A percentile compares a stretch with the other conserved stretches of the same genome.
Evolutionary conservation across 2,797 vertebrate genomes (phyloP).

Genomic region (Sebastes steindachneri): DNA sequence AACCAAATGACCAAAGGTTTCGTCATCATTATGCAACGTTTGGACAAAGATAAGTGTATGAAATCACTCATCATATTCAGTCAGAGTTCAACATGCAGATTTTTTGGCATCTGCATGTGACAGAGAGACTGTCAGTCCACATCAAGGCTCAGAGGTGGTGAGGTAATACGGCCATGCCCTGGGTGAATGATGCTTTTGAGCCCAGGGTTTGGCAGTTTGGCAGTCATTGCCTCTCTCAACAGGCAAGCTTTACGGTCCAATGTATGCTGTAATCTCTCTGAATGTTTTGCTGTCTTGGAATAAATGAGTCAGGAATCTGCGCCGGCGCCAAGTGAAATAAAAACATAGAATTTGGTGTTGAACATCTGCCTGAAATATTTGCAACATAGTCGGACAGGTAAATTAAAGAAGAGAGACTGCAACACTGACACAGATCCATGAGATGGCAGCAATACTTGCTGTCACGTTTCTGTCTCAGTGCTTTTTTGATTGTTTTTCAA

Average conservation of each 20-base stretch:
- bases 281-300: conserved; percentile 28
- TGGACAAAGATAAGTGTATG: background rate
- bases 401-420: conserved; percentile 33
- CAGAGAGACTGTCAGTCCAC: conserved; percentile 14
- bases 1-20: background rate
- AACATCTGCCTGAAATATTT: conserved; percentile 16
- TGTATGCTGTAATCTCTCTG: conserved; percentile 18
- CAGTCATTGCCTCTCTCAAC: conserved; percentile 40
- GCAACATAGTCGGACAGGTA: background rate
- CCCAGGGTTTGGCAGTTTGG: conserved; percentile 40
- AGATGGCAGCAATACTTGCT: conserved; percentile 71
- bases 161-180: conserved; percentile 54
- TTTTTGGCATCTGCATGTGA: conserved; percentile 18
- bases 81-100: background rate
- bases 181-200: conserved; percentile 45
- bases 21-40: conserved; percentile 4
- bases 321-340: conserved; percentile 27
- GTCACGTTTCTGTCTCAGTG: background rate
- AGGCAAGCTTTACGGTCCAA: conserved; percentile 21
- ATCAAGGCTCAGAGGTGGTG: conserved; percentile 37
- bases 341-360: conserved; percentile 11
- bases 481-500: background rate
- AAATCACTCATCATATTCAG: background rate
- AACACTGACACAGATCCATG: conserved; percentile 56
- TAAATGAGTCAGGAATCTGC: conserved; percentile 20